phyloP scores from a whole-genome alignment of 2,113 vertebrate species.

The Heterochromis multidens region DNA sequence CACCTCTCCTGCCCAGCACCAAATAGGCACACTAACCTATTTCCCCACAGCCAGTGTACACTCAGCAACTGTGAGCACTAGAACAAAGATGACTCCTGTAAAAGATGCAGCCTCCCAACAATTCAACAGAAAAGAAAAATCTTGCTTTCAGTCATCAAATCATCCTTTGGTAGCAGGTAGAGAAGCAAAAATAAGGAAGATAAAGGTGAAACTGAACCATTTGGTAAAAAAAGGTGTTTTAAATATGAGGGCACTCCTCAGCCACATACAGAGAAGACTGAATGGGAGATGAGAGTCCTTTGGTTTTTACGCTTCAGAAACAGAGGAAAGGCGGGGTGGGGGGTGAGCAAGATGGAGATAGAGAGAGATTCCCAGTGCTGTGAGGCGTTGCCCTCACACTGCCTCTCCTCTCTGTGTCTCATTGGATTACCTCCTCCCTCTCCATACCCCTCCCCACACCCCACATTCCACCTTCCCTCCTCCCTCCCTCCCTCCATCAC shows the following conservation, averaged over 20 bases:
- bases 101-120: background rate
- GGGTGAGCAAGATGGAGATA: conserved; percentile 37
- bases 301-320: conserved; percentile 58
- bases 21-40: conserved; percentile 71
- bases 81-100: conserved; percentile 65
- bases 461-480: background rate
- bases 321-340: conserved; percentile 6
- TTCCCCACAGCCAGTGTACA: conserved; percentile 46
- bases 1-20: conserved; percentile 48
- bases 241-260: conserved; percentile 5
- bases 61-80: conserved; percentile 43
- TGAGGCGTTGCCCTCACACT: conserved; percentile 71
- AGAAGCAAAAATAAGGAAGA: background rate
- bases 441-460: background rate
- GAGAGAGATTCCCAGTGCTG: conserved; percentile 61
- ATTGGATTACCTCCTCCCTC: conserved; percentile 72
- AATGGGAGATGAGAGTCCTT: conserved; percentile 49
- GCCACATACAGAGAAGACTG: conserved; percentile 32
- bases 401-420: conserved; percentile 70
- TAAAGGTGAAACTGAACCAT: background rate
- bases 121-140: background rate
- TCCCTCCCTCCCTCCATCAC: conserved; percentile 18
- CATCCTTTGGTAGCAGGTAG: conserved; percentile 9
- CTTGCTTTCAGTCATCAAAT: conserved; percentile 4
- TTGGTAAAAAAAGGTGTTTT: background rate